Percentiles rank a stretch among this genome's conserved stretches.
Conservation (phyloP, 1,140 invertebrate species). For the Apis laboriosa region DNA sequence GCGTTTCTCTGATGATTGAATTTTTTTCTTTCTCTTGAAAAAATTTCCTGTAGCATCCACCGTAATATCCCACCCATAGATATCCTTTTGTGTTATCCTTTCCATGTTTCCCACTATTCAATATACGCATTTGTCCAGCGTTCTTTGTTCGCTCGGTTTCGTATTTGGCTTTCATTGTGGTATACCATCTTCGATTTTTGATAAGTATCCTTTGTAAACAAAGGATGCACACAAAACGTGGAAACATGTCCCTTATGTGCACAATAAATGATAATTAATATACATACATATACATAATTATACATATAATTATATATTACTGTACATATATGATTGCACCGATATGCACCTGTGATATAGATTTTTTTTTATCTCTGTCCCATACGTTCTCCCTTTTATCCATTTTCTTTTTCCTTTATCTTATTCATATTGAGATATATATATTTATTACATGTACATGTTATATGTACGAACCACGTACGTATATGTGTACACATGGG, state of each 20-base stretch:
- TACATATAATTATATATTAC: background rate
- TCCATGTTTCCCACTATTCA: conserved; percentile 1
- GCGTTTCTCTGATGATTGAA: conserved; percentile 22
- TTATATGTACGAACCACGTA: background rate
- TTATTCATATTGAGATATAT: background rate
- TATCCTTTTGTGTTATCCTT: conserved; percentile 1
- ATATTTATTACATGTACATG: background rate
- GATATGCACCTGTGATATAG: conserved; percentile 9
- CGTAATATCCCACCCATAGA: background rate
- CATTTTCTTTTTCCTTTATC: background rate
- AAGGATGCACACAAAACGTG: conserved; percentile 34
- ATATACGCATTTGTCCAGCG: conserved; percentile 39
- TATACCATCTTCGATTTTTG: conserved; percentile 33
- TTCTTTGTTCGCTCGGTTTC: conserved; percentile 36
- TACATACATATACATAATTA: background rate
- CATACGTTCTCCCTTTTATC: background rate
- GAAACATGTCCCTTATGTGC: background rate
- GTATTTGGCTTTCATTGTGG: conserved; percentile 36
- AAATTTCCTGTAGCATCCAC: background rate
- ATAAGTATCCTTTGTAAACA: conserved; percentile 30
- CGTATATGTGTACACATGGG: background rate
- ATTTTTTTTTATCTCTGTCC: background rate
- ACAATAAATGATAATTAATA: background rate
- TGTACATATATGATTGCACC: background rate
- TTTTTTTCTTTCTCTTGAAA: conserved; percentile 12